Percentiles rank a stretch among this genome's conserved stretches.
Conservation (phyloP, 2,888 invertebrate genomes). For the Cylindroiulus punctatus region DNA sequence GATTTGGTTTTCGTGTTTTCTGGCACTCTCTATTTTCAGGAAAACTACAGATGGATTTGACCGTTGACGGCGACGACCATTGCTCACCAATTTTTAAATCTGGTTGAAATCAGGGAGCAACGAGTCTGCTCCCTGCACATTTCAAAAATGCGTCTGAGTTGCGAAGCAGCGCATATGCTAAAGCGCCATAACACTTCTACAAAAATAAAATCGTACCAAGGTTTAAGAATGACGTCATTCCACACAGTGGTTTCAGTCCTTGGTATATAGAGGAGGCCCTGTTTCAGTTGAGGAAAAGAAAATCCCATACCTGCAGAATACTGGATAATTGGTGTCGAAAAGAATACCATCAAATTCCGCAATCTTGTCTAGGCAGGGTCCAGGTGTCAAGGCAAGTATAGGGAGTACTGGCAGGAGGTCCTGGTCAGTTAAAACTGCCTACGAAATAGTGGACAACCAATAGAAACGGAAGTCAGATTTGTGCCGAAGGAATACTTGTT, state of each 20-base stretch:
- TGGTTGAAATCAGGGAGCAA: too few relatives aligned
- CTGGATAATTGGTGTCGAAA: not conserved
- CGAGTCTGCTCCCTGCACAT: too few relatives aligned
- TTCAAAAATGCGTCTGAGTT: too few relatives aligned
- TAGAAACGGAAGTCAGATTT: not conserved
- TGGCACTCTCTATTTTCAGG: too few relatives aligned
- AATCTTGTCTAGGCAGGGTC: too few relatives aligned
- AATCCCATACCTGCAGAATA: not conserved
- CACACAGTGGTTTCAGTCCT: not conserved
- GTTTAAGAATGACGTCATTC: not conserved
- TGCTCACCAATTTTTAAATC: too few relatives aligned
- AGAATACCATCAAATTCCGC: not conserved
- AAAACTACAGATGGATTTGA: too few relatives aligned
- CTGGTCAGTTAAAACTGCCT: not conserved
- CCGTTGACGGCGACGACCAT: too few relatives aligned
- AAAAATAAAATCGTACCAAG: not conserved
- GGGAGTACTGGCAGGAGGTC: not conserved
- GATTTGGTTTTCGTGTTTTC: too few relatives aligned
- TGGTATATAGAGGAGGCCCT: too few relatives aligned
- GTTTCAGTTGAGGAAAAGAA: not conserved
- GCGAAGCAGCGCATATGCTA: not conserved
- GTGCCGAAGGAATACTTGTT: not conserved
- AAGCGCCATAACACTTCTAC: not conserved
- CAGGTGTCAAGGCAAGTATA: not conserved
- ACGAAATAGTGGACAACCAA: not conserved